Percentiles rank a stretch among this genome's conserved stretches.
These are phyloP conservation scores for Thamnophis sirtalis DNA, from an alignment of 2,113 vertebrate genomes.

Conservation along the genomic window DNA sequence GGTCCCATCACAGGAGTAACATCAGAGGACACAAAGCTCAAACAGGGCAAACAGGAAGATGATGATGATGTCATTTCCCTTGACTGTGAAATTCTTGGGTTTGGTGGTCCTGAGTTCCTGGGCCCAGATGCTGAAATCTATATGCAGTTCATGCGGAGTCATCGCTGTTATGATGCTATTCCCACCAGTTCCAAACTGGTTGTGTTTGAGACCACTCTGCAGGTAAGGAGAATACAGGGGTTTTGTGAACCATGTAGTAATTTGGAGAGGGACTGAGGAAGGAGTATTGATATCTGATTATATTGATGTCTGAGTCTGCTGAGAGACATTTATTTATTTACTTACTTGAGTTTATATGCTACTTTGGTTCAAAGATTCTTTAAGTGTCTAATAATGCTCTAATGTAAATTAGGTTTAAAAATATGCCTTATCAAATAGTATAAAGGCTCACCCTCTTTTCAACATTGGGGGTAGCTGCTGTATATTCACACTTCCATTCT, in stretches of 20 bases:
- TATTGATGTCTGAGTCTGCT: not conserved
- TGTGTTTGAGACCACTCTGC: conserved; percentile 83
- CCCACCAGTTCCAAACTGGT: conserved; percentile 95
- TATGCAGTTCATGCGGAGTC: conserved; percentile 91
- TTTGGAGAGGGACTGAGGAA: not conserved
- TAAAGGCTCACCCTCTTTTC: not conserved
- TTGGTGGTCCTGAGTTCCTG: conserved; percentile 57
- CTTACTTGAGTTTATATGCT: not conserved
- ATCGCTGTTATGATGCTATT: conserved; percentile 87
- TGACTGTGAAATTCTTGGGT: conserved; percentile 43
- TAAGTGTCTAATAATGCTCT: not conserved
- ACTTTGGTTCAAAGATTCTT: not conserved
- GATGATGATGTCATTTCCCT: conserved; percentile 21
- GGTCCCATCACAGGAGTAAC: not conserved
- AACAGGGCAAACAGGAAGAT: not conserved
- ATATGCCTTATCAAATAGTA: not conserved
- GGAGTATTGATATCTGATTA: not conserved
- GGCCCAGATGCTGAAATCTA: conserved; percentile 76
- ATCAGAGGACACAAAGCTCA: not conserved
- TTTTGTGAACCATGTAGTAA: not conserved
- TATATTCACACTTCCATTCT: not conserved
- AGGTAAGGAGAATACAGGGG: conserved; percentile 67
- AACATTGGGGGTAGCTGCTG: not conserved
- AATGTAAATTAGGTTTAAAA: not conserved
- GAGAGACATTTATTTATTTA: not conserved